Evolutionary conservation across 2,113 vertebrate species (phyloP).

Genomic region (Callipepla californica): DNA sequence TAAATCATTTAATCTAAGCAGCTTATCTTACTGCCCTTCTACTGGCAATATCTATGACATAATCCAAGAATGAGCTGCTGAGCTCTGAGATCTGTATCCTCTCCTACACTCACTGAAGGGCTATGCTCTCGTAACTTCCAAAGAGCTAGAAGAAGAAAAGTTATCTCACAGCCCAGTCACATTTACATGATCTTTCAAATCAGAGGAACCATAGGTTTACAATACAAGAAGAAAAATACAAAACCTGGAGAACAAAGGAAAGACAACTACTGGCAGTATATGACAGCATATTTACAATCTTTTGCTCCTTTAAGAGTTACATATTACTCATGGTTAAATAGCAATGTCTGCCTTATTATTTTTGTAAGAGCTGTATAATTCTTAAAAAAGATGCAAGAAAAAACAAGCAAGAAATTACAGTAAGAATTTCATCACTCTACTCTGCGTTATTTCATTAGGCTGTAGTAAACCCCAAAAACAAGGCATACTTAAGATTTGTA

Average conservation of each 20-base stretch:
- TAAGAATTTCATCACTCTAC: neutral
- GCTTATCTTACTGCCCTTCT: slow-evolving; percentile 30
- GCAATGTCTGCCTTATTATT: neutral
- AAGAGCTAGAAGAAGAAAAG: neutral
- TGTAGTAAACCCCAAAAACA: neutral
- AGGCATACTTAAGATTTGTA: neutral
- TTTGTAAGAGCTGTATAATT: neutral
- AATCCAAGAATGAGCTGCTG: slow-evolving; percentile 57
- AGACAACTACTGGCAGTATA: neutral
- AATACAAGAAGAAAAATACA: neutral
- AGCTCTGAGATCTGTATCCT: slow-evolving; percentile 42
- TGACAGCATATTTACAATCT: neutral
- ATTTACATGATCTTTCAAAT: slow-evolving; percentile 55
- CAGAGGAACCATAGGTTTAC: neutral
- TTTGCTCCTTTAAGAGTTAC: neutral
- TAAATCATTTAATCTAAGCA: slow-evolving; percentile 52
- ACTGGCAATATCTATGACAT: slow-evolving; percentile 36
- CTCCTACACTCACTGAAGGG: neutral
- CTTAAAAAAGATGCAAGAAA: neutral
- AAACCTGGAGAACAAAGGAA: neutral
- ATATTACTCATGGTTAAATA: neutral
- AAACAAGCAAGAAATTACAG: neutral
- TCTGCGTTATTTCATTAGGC: neutral
- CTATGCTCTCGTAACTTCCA: slow-evolving; percentile 4
- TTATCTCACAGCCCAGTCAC: neutral